A percentile compares a stretch with the other conserved stretches of the same genome.
These are phyloP conservation scores for Ciconia boyciana DNA, from an alignment of 2,113 vertebrate species.

Conservation along the genomic window DNA sequence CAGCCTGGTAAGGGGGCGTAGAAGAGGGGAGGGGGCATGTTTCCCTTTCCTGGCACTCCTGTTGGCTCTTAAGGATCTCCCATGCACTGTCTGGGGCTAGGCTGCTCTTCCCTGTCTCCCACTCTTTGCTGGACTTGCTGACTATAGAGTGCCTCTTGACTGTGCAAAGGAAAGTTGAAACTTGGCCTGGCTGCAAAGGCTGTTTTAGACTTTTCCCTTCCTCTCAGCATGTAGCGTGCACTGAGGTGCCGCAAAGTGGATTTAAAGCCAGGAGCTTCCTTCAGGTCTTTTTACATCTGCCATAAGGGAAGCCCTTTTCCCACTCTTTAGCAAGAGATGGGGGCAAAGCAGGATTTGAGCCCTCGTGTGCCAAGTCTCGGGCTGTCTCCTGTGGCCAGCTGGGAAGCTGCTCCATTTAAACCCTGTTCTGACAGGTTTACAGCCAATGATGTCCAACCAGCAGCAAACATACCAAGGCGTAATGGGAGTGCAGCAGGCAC, in stretches of 20 bases:
- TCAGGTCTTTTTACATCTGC: not conserved
- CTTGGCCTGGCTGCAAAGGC: not conserved
- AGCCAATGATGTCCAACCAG: conserved; percentile 94
- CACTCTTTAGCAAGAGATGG: not conserved
- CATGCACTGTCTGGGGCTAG: accelerated
- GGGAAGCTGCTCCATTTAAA: not conserved
- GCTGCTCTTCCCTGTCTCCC: not conserved
- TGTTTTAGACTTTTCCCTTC: not conserved
- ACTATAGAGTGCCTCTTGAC: not conserved
- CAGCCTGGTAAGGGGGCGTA: conserved; percentile 84
- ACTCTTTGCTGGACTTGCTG: not conserved
- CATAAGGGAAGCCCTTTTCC: not conserved
- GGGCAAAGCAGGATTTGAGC: not conserved
- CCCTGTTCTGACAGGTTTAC: conserved; percentile 79
- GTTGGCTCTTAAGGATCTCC: not conserved
- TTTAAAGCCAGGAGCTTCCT: not conserved
- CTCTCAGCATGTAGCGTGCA: not conserved
- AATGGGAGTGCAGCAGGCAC: conserved; percentile 92
- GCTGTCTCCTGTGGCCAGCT: not conserved
- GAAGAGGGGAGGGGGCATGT: not conserved
- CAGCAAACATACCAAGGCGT: conserved; percentile 92
- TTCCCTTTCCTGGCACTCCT: not conserved
- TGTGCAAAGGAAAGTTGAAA: not conserved
- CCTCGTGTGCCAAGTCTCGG: not conserved
- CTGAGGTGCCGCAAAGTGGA: not conserved